Evolutionary conservation across 2,113 vertebrate genomes (phyloP), one percentile per base, ranked within the genome.

Genomic region (Carassius auratus): DNA sequence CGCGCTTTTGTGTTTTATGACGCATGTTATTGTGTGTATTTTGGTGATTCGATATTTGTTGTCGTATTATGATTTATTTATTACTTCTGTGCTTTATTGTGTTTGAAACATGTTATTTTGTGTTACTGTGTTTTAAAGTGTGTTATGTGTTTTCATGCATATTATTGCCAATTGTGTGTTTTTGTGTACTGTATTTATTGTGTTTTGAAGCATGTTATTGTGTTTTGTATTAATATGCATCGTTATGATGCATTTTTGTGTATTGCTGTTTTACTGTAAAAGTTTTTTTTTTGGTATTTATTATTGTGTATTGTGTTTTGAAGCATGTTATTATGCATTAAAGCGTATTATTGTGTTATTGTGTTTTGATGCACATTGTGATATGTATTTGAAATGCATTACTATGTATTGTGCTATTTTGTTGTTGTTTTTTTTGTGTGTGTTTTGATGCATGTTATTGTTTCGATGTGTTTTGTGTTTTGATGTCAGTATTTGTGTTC

Each of bases 201-300:
- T 21, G 19, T 59, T 59, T 21, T 59, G 57, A 8, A 3, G 17
- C 2, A 5, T 55, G 0, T 55, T 55, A 15, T 55, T 14, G 50
- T 57, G 55, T 57, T 2, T 19, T 57, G 0, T 57, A 17, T 15
- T 62, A 5, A 21, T 38, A 15, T 8, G 15, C 8, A 8, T 42
- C 42, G 77, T 76, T 30, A 64, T 59, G 80, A 83, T 76, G 42
- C 71, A 3, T 57, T 26, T 42, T 80, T 75, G 45, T 42, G 42
- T 8, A 8, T 42, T 42, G 8, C 3, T 23, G 61, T 30, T 17
- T 33, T 69, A 3, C 19, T 17, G 26, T 26, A 26, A 26, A 26
- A 26, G 26, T 26, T 26, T 38, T n/a, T n/a, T n/a, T n/a, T 38
- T 38, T 38, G 38, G 6, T 5, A 38, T 38, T 4, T 38, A 5